Conservation (phyloP, 2,888 invertebrate genomes). For the Mesodorylaimus sp. region DNA sequence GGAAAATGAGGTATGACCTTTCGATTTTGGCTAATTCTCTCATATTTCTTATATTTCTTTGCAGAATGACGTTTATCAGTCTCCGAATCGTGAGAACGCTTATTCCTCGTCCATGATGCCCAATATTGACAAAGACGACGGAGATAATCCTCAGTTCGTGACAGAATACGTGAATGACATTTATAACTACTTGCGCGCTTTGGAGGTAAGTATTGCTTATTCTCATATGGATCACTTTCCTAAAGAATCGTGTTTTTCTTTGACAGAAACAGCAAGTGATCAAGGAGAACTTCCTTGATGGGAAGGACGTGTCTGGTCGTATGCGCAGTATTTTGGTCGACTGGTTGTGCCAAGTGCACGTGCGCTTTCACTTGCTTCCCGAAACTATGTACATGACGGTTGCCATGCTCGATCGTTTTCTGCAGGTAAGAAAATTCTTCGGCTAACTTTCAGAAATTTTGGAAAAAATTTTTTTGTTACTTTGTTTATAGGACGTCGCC, state of each 20-base stretch:
- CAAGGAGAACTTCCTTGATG: conserved; percentile 12
- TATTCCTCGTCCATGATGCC: conserved; percentile 5
- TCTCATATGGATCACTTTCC: background rate
- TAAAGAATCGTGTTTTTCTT: background rate
- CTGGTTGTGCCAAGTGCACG: conserved; percentile 80
- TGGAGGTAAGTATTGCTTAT: conserved; percentile 43
- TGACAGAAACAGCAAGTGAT: conserved; percentile 11
- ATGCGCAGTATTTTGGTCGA: conserved; percentile 78
- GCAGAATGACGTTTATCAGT: too few relatives aligned
- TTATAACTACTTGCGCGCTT: conserved; percentile 54
- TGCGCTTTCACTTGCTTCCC: conserved; percentile 58
- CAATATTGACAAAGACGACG: conserved; percentile 55
- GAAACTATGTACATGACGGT: conserved; percentile 79
- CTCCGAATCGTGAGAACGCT: too few relatives aligned
- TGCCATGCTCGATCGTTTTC: conserved; percentile 68
- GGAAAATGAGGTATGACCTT: too few relatives aligned
- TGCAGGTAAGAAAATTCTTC: conserved; percentile 52
- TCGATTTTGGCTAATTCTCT: too few relatives aligned
- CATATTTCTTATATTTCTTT: too few relatives aligned
- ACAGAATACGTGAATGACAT: conserved; percentile 73
- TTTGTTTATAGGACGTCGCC: conserved; percentile 21
- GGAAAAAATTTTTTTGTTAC: too few relatives aligned
- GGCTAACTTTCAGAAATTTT: too few relatives aligned
- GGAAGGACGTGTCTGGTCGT: conserved; percentile 45
- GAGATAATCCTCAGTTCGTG: conserved; percentile 55